A percentile compares a stretch with the other conserved stretches of the same genome.
Conservation (phyloP, 2,113 vertebrate species). For the Plestiodon gilberti region DNA sequence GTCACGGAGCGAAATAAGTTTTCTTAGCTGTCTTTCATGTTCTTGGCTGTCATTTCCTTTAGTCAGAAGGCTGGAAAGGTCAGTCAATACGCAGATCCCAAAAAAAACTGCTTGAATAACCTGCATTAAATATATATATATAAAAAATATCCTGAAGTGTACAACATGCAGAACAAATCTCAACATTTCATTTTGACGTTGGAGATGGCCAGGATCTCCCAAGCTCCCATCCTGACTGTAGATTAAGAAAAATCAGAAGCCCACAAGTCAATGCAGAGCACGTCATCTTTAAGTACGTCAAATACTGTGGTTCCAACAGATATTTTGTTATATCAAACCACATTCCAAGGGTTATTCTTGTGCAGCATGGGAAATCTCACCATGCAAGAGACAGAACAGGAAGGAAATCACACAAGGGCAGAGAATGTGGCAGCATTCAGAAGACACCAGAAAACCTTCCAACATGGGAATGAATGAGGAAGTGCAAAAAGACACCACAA, state of each 20-base stretch:
- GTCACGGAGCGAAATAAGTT: slow-evolving; percentile 93
- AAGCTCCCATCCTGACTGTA: slow-evolving; percentile 49
- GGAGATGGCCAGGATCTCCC: not conserved
- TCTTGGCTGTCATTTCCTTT: slow-evolving; percentile 90
- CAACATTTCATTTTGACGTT: not conserved
- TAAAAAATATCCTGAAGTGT: slow-evolving; percentile 19
- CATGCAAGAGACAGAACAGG: not conserved
- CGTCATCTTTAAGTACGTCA: too few species aligned
- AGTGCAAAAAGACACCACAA: not conserved
- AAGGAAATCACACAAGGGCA: not conserved
- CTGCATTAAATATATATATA: slow-evolving; percentile 59
- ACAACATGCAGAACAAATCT: slow-evolving; percentile 25
- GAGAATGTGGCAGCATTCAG: not conserved
- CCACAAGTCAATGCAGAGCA: not conserved
- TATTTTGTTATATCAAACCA: not conserved
- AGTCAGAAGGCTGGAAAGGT: slow-evolving; percentile 93
- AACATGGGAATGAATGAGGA: not conserved
- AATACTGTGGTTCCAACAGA: not conserved
- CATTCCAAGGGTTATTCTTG: slow-evolving; percentile 26
- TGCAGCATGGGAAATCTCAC: not conserved
- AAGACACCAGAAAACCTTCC: not conserved
- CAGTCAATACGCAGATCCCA: slow-evolving; percentile 93
- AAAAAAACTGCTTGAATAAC: slow-evolving; percentile 98
- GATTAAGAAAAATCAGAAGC: slow-evolving; percentile 29
- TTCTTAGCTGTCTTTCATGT: slow-evolving; percentile 93